Percentiles rank a stretch among this genome's conserved stretches.
These are phyloP conservation scores for Illadopsis cleaveri DNA, from an alignment of 2,113 vertebrate species.

Conservation along the genomic window DNA sequence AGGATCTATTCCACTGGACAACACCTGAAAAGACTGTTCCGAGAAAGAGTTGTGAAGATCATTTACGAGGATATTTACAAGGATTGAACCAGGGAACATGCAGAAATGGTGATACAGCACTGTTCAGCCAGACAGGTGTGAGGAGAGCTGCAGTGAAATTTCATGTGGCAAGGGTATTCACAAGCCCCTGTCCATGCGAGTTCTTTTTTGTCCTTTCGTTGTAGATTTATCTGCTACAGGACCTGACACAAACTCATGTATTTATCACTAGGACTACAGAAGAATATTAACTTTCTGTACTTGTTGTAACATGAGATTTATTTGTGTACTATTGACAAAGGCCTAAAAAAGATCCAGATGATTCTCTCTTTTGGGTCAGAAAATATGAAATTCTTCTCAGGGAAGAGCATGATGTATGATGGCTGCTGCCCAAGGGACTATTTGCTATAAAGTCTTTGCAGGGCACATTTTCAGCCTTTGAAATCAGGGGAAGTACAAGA, in stretches of 20 bases:
- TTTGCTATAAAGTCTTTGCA: not conserved
- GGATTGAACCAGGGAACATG: not conserved
- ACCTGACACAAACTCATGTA: not conserved
- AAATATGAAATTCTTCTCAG: not conserved
- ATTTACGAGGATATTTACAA: not conserved
- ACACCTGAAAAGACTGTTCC: not conserved
- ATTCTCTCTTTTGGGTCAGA: not conserved
- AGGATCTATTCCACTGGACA: not conserved
- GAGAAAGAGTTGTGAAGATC: not conserved
- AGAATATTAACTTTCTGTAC: not conserved
- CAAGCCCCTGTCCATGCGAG: accelerated
- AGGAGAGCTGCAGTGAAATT: not conserved
- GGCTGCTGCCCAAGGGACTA: not conserved
- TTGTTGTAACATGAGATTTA: not conserved
- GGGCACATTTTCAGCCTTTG: not conserved
- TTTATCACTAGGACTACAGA: not conserved
- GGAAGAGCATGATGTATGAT: not conserved
- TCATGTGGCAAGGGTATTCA: not conserved
- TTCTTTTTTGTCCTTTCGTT: not conserved
- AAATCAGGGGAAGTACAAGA: not conserved
- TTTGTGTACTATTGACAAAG: not conserved
- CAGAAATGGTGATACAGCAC: not conserved
- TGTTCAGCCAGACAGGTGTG: not conserved
- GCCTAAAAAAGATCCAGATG: too few relatives aligned
- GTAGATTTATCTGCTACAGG: not conserved